Percentiles rank a stretch among this genome's conserved stretches.
phyloP scores from a whole-genome alignment of 64 coral and sea anemone genomes.

The Acropora tenuis region DNA sequence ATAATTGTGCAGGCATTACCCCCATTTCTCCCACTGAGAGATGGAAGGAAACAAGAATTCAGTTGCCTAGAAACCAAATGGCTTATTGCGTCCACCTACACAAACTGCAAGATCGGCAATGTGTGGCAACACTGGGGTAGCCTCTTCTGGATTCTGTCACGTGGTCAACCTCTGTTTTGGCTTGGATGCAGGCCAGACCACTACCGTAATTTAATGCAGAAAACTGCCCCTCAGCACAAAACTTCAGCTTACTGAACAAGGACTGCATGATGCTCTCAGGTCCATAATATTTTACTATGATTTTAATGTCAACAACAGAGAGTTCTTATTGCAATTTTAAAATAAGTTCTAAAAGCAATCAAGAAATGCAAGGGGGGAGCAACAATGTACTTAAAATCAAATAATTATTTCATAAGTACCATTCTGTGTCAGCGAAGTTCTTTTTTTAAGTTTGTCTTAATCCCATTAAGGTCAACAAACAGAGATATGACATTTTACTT shows the following conservation, averaged over 20 bases:
- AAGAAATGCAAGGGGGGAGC: no score
- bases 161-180: conserved; percentile 1
- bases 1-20: neutral
- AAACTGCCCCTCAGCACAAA: conserved; percentile 25
- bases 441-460: no score
- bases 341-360: no score
- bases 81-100: neutral
- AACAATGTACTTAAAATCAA: no score
- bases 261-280: neutral
- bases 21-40: neutral
- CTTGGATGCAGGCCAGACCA: conserved; percentile 29
- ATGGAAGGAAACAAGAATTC: conserved; percentile 7
- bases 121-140: neutral
- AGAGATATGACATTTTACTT: no score
- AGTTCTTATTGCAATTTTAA: no score
- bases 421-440: no score
- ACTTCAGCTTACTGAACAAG: conserved; percentile 36
- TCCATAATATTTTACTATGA: no score
- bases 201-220: conserved; percentile 32
- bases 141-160: neutral
- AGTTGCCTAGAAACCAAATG: neutral
- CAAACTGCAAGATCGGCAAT: neutral
- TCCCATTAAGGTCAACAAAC: no score
- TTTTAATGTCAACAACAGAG: no score
- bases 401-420: no score